These are phyloP conservation scores for Sorex fumeus DNA, from an alignment of 2,113 vertebrate species.

Conservation along the genomic window DNA sequence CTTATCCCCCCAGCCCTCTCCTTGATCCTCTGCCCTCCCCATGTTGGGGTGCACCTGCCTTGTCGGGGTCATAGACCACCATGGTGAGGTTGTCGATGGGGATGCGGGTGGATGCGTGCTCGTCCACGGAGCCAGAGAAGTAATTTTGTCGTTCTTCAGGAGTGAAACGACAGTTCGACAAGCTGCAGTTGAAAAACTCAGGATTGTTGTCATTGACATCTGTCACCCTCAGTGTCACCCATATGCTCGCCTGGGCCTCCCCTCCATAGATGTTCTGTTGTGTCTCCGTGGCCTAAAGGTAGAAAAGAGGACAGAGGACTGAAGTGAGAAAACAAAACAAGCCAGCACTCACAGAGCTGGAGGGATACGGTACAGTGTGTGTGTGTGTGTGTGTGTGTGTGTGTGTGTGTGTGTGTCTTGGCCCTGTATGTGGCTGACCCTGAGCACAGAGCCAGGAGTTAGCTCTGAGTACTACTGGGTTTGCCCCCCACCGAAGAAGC, in stretches of 20 bases:
- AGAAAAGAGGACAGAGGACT: neutral
- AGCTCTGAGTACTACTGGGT: no score
- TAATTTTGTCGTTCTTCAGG: neutral
- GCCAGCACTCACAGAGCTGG: neutral
- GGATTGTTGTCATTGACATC: slow-evolving; percentile 95
- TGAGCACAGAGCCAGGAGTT: no score
- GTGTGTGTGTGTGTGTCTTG: no score
- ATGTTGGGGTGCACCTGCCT: slow-evolving; percentile 83
- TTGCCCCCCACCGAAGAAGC: no score
- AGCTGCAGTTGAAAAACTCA: slow-evolving; percentile 91
- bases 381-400: no score
- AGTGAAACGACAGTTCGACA: slow-evolving; percentile 85
- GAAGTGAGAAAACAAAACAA: neutral
- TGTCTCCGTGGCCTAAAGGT: slow-evolving; percentile 86
- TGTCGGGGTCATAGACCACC: slow-evolving; percentile 90
- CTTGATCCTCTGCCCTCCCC: neutral
- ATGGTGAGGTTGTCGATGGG: slow-evolving; percentile 89
- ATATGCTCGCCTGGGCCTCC: slow-evolving; percentile 76
- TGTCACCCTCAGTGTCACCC: slow-evolving; percentile 88
- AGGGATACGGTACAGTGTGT: no score
- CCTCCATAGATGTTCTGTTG: slow-evolving; percentile 72
- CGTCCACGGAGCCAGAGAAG: slow-evolving; percentile 90
- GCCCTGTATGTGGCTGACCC: no score
- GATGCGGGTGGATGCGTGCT: slow-evolving; percentile 89
- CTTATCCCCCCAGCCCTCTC: no score